Conservation (phyloP, 1,140 invertebrate genomes). For the Drosophila fuyamai region DNA sequence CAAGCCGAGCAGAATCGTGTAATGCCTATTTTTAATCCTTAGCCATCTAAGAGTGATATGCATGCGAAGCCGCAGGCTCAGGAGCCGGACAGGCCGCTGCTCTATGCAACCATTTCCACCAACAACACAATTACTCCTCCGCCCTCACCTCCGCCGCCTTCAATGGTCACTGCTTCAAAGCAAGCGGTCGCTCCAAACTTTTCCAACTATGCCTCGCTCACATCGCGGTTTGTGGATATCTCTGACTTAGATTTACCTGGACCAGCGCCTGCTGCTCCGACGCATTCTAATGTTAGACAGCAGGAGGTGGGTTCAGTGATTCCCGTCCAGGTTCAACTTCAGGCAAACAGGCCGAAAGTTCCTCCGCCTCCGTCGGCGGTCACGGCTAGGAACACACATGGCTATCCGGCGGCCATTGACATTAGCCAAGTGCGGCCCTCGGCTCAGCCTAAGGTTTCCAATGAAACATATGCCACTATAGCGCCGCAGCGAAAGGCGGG, state of each 20-base stretch:
- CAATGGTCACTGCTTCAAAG: background rate
- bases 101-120: constrained; percentile 74
- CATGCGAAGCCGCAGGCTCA: constrained; percentile 9
- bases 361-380: constrained; percentile 71
- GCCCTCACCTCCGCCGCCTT: constrained; percentile 51
- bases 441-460: constrained; percentile 10
- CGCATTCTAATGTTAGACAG: background rate
- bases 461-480: constrained; percentile 61
- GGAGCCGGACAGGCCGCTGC: constrained; percentile 30
- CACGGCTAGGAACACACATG: constrained; percentile 49
- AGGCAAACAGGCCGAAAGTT: constrained; percentile 31
- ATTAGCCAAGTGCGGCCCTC: constrained; percentile 25
- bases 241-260: constrained; percentile 50
- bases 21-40: background rate
- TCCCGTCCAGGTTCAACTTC: constrained; percentile 44
- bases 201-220: constrained; percentile 62
- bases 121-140: constrained; percentile 64
- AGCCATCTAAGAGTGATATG: constrained; percentile 53
- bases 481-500: constrained; percentile 55
- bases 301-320: constrained; percentile 45
- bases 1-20: too few relatives aligned
- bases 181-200: background rate
- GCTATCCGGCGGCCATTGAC: constrained; percentile 52
- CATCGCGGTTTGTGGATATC: constrained; percentile 65
- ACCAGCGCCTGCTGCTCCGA: background rate